Base-by-base conservation (phyloP, 1,140 invertebrate genomes). In the Tetranychus cinnabarinus region DNA sequence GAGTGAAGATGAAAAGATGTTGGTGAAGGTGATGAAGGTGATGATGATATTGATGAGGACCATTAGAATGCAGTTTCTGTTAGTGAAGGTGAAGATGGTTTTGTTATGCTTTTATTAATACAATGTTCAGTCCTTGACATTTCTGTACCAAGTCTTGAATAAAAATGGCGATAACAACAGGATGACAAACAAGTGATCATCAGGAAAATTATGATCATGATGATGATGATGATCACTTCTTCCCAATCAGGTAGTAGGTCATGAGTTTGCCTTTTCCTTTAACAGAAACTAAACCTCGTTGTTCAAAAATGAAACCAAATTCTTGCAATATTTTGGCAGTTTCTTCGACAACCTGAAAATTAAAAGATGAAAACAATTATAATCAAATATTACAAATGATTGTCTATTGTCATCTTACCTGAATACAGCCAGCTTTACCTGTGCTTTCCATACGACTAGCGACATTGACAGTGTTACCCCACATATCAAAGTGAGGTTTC, bases 361-460 rank as follows among this genome's bases (percentile, higher is more conserved):
- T 36, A 10, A 4, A 59, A 34, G 36, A 12, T 5, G 10, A 42
- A 42, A 10, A 46, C 7, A 62, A 61, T 52, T 52, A 33, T n/a
- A 31, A 56, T 56, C 3, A 61, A 46, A 31, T n/a, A 59, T 58
- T 6, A 63, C 8, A 13, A 50, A 45, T 52, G 13, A 23, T 23
- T 23, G 39, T 42, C 10, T 6, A 48, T 42, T 63, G n/a, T 58
- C 5, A 31, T 54, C 35, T 61, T 74, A 89, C 88, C 79, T 96
- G 91, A 67, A 96, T 90, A 64, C 82, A 86, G 8, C 88, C 88
- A 62, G 88, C 85, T 77, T 90, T 90, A 35, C 92, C 91, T 1
- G 90, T 95, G 69, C 86, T 91, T 70, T 96, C 91, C 89, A 97
- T 95, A 60, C 90, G 77, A 0, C 86, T 91, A 3, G 90, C 89